Evolutionary conservation across 2,888 invertebrate genomes (phyloP), one percentile per base, ranked within the genome.

Genomic region (Tricholauxania praeusta): DNA sequence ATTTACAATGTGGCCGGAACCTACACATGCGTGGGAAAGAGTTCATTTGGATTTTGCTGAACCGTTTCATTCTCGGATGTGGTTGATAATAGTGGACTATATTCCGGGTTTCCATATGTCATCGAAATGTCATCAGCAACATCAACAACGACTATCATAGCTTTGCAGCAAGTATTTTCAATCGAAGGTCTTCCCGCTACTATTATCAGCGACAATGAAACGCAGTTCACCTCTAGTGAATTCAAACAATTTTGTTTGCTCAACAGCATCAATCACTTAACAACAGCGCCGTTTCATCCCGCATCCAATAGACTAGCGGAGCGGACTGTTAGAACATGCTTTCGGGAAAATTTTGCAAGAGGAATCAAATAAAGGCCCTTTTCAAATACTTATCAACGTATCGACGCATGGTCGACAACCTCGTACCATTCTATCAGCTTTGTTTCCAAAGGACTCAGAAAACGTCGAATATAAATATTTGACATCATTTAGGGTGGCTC

Each of bases 1-100:
- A 55, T 55, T 55, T n/a, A n/a, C 55, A 55, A n/a, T 17, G 55
- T 55, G 55, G 55, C 55, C 55, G 12, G 55, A 55, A 17, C n/a
- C 55, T n/a, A n/a, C 10, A 55, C 10, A 55, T 8, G n/a, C 55
- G 12, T 55, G 55, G 55, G 55, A 55, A 55, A 10, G 55, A n/a
- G 17, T 55, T 14, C 55, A 55, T 55, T n/a, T 55, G 7, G 55
- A 55, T 55, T 55, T 55, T 55, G 55, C 55, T 8, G 55, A 17
- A n/a, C 55, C 55, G 7, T 55, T 55, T 17, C 17, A n/a, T 55
- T 10, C 10, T 7, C 10, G 55, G 7, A 55, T 55, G 55, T 55
- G 55, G 55, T n/a, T 55, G 10, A 10, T 55, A 55, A n/a, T 55
- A n/a, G 55, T 55, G 7, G 55, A 55, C n/a, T 55, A 14, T 14